Evolutionary conservation across 2,888 invertebrate genomes (phyloP), one percentile per base, ranked within the genome.

Genomic region (Phanerotoma sp.): DNA sequence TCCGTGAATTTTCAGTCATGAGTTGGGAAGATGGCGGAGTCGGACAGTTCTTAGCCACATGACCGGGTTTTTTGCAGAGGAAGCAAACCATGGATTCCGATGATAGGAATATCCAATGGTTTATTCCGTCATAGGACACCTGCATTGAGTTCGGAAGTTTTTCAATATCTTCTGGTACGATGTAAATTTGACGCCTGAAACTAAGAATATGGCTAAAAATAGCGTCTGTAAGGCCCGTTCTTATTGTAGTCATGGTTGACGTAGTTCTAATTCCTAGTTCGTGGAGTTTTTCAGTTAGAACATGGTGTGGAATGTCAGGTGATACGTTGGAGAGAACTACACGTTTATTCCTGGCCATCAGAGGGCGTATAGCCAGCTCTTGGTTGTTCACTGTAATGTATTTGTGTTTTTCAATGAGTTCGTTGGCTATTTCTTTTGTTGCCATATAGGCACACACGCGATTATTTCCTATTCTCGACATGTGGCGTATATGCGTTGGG

Each of bases 111-210:
- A 57, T 51, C 16, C 58, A 42, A 35, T 63, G 59, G 16, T 45
- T 38, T 5, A 55, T 53, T 4, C 52, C 52, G 18, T 60, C 55
- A 9, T 42, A 51, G n/a, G 20, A 46, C 4, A 60, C 22, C 5
- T 45, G 45, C 2, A 53, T 9, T 11, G 53, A 38, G 32, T 51
- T 46, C 5, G 58, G 62, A 1, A 63, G 32, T 46, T 51, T 54
- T 1, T 51, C 16, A 5, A 53, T 16, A n/a, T 57, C 51, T 4
- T 62, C 60, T 2, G 62, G 62, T n/a, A 51, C 15, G 1, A 64
- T 45, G 25, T 58, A 64, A 2, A 60, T 38, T 53, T 65, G 60
- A 2, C 58, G 38, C n/a, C n/a, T n/a, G n/a, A n/a, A n/a, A n/a
- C n/a, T n/a, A n/a, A n/a, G n/a, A n/a, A n/a, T n/a, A n/a, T n/a